phyloP scores from a whole-genome alignment of 2,888 invertebrate species.

The Dasysyrphus albostriatus region DNA sequence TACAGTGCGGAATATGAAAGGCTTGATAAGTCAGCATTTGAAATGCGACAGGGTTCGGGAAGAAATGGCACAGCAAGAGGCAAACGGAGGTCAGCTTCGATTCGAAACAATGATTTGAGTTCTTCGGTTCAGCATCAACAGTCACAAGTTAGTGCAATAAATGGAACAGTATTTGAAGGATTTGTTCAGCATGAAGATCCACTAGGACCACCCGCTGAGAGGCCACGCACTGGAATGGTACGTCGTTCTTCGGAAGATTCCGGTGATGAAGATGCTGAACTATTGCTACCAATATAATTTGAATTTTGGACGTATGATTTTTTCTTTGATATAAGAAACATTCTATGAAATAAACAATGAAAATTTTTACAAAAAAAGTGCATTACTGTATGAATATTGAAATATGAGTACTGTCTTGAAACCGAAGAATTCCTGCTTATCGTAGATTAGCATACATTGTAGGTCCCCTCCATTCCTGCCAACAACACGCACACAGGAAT shows the following conservation, averaged over 20 bases:
- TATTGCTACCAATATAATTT: conserved; percentile 82
- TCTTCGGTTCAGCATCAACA: conserved; percentile 49
- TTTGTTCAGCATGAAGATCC: conserved; percentile 81
- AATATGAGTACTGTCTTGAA: no score
- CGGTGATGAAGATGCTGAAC: conserved; percentile 83
- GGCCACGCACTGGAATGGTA: conserved; percentile 83
- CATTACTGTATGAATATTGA: no score
- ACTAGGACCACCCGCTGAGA: conserved; percentile 82
- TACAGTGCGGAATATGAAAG: conserved; percentile 94
- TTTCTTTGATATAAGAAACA: neutral
- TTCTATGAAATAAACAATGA: neutral
- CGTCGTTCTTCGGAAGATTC: conserved; percentile 79
- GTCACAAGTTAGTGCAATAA: conserved; percentile 69
- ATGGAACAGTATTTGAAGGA: conserved; percentile 51
- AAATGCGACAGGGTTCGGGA: conserved; percentile 77
- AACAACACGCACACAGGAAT: no score
- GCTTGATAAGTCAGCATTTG: conserved; percentile 82
- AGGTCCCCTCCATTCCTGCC: no score
- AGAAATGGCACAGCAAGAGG: conserved; percentile 77
- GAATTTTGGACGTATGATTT: neutral
- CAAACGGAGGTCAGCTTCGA: conserved; percentile 43
- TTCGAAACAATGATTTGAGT: conserved; percentile 70
- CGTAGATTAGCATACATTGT: no score
- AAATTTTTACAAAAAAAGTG: neutral
- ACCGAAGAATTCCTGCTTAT: no score